Evolutionary conservation across 2,113 vertebrate species (phyloP), one percentile per base, ranked within the genome.

Genomic region (Chaetops frenatus): DNA sequence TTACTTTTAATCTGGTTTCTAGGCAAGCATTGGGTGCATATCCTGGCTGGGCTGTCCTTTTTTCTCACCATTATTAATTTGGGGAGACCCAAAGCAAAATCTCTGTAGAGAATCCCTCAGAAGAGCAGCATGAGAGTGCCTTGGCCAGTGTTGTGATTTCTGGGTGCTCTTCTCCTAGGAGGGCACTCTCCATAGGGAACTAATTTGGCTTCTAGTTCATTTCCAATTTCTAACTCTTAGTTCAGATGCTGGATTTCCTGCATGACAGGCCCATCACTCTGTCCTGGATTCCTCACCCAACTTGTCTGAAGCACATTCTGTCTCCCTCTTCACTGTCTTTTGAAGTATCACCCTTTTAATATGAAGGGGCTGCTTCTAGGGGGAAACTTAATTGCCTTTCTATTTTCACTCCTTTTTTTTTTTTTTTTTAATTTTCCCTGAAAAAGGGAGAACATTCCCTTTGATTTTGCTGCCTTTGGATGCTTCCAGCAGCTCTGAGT

Each of bases 391-490:
- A 87, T 84, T 94, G 60, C 56, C 47, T 91, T 93, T 87, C 45
- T 91, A 28, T 57, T 86, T 94, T 50, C 23, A 11, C 23, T 85
- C 7, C 4, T 50, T 28, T 51, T 40, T 71, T 83, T 72, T 51
- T 25, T 33, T 47, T 57, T 44, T 45, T 76, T 40, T n/a, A n/a
- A 38, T 61, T 22, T 3, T 0, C 15, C 19, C 40, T 61, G 24
- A 31, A 50, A 47, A 92, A 79, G 15, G 18, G 21, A 58, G 66
- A 76, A 7, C 42, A 62, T 33, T 90, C 54, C 27, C 38, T 95
- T 92, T 96, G 92, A 95, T 92, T 93, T 77, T 73, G 12, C 29
- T 94, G 71, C 38, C 50, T 80, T 62, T 73, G 60, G 67, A 56
- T 73, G 38, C 42, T 73, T 83, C 38, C 73, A 77, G 54, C 12